Evolutionary conservation across 2,797 vertebrate genomes (phyloP).

Genomic region (Champsocephalus gunnari): DNA sequence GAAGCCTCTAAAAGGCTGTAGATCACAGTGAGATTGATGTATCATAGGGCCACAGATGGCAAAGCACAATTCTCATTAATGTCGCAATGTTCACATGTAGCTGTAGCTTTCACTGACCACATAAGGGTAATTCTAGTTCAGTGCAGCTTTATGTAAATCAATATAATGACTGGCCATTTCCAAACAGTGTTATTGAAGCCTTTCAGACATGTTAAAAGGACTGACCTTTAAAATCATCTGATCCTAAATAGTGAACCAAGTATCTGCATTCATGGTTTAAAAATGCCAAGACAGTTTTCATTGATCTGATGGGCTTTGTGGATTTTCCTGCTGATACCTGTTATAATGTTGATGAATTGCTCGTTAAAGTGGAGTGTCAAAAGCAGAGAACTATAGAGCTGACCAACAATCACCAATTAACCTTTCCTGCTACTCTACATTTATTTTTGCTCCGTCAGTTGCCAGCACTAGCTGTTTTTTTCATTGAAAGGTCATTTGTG

Average conservation of each 20-base stretch:
- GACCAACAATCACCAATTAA: slow-evolving; percentile 33
- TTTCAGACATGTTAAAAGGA: slow-evolving; percentile 15
- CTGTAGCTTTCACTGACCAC: slow-evolving; percentile 16
- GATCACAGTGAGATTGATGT: slow-evolving; percentile 47
- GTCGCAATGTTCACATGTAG: slow-evolving; percentile 17
- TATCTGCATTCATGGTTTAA: slow-evolving; percentile 21
- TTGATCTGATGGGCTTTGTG: slow-evolving; percentile 20
- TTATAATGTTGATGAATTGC: slow-evolving; percentile 30
- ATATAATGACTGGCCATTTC: slow-evolving; percentile 2
- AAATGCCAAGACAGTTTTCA: neutral
- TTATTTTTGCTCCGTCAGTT: slow-evolving; percentile 31
- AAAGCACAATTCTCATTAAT: slow-evolving; percentile 57
- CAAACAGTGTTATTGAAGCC: neutral
- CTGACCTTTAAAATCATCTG: slow-evolving; percentile 30
- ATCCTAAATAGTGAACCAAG: neutral
- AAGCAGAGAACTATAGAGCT: neutral
- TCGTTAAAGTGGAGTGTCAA: slow-evolving; percentile 10
- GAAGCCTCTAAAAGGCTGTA: slow-evolving; percentile 38
- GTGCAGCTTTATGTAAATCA: slow-evolving; percentile 11
- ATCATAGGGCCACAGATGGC: slow-evolving; percentile 56
- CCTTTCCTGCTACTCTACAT: slow-evolving; percentile 42
- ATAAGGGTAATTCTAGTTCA: slow-evolving; percentile 13
- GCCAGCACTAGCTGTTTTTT: slow-evolving; percentile 14
- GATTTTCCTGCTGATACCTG: slow-evolving; percentile 3
- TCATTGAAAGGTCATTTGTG: slow-evolving; percentile 39